Percentiles rank a stretch among this genome's conserved stretches.
These are phyloP conservation scores for Rhea pennata DNA, from an alignment of 2,113 vertebrate genomes.

Conservation along the genomic window DNA sequence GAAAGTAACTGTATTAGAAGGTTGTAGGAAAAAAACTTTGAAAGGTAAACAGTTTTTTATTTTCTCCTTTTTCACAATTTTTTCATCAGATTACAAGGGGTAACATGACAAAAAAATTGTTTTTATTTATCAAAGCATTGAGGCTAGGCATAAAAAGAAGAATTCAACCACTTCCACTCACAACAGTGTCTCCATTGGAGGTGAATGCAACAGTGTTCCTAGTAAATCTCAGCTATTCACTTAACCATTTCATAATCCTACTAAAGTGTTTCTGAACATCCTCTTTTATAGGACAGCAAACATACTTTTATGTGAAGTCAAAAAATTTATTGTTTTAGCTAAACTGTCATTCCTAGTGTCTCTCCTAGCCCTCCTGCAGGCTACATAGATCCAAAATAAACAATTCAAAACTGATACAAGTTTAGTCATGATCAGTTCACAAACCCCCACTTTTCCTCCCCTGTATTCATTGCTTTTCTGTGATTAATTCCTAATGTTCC, in stretches of 20 bases:
- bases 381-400: not conserved
- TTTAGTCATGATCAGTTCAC: not conserved
- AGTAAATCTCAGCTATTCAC: not conserved
- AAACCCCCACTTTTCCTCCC: not conserved
- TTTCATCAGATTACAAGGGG: not conserved
- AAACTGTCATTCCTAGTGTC: not conserved
- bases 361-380: not conserved
- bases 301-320: fast-evolving
- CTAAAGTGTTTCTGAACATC: not conserved
- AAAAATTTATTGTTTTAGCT: not conserved
- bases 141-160: not conserved
- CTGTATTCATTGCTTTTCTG: not conserved
- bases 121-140: not conserved
- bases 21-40: not conserved
- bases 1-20: not conserved
- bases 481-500: not conserved
- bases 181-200: not conserved
- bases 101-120: not conserved
- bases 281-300: not conserved
- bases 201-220: not conserved
- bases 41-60: not conserved
- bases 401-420: not conserved
- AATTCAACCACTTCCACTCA: not conserved
- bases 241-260: not conserved
- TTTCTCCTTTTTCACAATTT: not conserved